Percentiles rank a stretch among this genome's conserved stretches.
Conservation (phyloP, 30 jellyfish, hydroid and myxozoan genomes). For the Aurelia aurita region DNA sequence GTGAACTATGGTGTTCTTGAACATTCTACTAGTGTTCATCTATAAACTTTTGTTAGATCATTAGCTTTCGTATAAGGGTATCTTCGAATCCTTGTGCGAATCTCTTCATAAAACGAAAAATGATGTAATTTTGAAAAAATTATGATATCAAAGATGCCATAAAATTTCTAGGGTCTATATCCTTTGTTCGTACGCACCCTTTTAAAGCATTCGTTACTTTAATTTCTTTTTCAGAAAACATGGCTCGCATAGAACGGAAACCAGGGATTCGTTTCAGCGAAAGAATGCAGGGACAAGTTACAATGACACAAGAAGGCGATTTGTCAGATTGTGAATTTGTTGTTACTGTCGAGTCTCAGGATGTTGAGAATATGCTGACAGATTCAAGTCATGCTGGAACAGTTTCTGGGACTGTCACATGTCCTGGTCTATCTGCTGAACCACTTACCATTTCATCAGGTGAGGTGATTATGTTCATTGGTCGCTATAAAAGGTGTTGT, state of each 20-base stretch:
- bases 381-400: slow-evolving; percentile 65
- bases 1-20: no score
- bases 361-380: slow-evolving; percentile 57
- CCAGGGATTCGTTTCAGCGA: slow-evolving; percentile 81
- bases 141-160: no score
- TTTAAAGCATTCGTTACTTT: no score
- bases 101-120: no score
- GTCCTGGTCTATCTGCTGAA: slow-evolving; percentile 62
- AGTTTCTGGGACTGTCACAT: slow-evolving; percentile 65
- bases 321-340: slow-evolving; percentile 48
- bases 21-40: no score
- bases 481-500: no score
- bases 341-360: slow-evolving; percentile 67
- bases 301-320: slow-evolving; percentile 31
- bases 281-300: slow-evolving; percentile 71
- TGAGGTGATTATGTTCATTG: not conserved
- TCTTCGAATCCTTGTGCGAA: no score
- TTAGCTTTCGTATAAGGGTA: no score
- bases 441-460: slow-evolving; percentile 54
- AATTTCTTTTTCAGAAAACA: slow-evolving; percentile 1
- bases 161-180: no score
- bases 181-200: no score
- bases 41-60: no score
- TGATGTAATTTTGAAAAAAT: no score
- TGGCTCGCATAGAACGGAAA: not conserved